Percentiles rank a stretch among this genome's conserved stretches.
Conservation (phyloP, 2,797 vertebrate species). For the Phyllotis vaccarum region DNA sequence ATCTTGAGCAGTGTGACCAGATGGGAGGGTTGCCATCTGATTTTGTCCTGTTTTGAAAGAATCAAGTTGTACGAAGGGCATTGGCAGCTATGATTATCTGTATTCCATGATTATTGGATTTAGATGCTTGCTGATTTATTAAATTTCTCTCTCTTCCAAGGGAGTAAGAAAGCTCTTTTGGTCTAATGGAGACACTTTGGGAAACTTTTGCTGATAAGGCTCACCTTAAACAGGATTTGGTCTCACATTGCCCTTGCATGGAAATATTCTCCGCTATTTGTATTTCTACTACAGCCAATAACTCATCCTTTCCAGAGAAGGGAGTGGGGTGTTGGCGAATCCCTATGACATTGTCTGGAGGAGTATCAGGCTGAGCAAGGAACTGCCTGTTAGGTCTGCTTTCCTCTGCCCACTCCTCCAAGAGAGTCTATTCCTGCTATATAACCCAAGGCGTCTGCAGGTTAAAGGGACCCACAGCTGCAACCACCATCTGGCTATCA, state of each 20-base stretch:
- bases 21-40: constrained; percentile 36
- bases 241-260: neutral
- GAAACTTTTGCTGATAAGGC: constrained; percentile 66
- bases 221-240: constrained; percentile 27
- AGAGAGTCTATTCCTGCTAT: neutral
- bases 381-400: neutral
- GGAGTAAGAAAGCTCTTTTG: constrained; percentile 68
- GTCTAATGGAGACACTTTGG: constrained; percentile 68
- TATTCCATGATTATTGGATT: constrained; percentile 76
- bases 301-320: constrained; percentile 61
- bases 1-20: constrained; percentile 20
- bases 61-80: constrained; percentile 63
- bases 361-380: neutral
- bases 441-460: neutral
- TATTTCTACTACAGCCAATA: constrained; percentile 58
- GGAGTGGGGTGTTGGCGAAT: neutral
- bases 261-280: constrained; percentile 48
- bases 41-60: constrained; percentile 71
- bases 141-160: constrained; percentile 58
- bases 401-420: neutral
- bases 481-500: neutral
- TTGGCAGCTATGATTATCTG: constrained; percentile 77
- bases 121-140: constrained; percentile 79
- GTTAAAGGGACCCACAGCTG: neutral
- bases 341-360: neutral